These are phyloP conservation scores for Onychomys torridus DNA, from an alignment of 2,797 vertebrate genomes.

Conservation along the genomic window DNA sequence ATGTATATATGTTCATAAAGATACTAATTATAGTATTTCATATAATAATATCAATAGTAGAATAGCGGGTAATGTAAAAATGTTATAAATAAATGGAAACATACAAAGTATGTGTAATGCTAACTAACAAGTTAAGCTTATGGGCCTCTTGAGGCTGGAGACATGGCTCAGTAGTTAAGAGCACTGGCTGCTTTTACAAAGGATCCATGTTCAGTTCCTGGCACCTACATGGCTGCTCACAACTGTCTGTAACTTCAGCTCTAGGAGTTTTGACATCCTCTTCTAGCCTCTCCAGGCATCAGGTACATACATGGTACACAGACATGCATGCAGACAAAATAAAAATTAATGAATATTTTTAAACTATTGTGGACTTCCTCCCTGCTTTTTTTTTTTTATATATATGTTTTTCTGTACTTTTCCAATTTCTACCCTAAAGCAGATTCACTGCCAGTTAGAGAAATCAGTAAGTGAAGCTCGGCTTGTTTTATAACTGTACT, in stretches of 20 bases:
- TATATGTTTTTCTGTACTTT: neutral
- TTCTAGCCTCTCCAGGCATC: neutral
- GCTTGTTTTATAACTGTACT: neutral
- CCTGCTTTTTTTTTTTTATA: neutral
- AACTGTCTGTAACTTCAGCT: neutral
- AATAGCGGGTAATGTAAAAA: neutral
- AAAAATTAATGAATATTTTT: neutral
- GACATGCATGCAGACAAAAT: neutral
- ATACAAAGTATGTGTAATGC: neutral
- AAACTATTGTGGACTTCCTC: neutral
- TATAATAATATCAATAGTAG: neutral
- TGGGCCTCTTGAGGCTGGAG: neutral
- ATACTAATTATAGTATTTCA: constrained; percentile 24
- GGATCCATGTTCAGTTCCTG: too few species aligned
- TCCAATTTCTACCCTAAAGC: neutral
- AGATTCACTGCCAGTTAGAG: neutral
- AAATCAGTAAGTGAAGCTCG: neutral
- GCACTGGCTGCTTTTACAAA: neutral
- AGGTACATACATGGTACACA: neutral
- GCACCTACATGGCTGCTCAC: neutral
- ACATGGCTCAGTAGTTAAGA: neutral
- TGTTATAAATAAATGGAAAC: neutral
- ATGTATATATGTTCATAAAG: neutral
- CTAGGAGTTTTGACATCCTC: too few species aligned
- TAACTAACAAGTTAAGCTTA: neutral